A percentile compares a stretch with the other conserved stretches of the same genome.
Evolutionary conservation across 2,888 invertebrate species (phyloP).

Genomic region (Autographa gamma): DNA sequence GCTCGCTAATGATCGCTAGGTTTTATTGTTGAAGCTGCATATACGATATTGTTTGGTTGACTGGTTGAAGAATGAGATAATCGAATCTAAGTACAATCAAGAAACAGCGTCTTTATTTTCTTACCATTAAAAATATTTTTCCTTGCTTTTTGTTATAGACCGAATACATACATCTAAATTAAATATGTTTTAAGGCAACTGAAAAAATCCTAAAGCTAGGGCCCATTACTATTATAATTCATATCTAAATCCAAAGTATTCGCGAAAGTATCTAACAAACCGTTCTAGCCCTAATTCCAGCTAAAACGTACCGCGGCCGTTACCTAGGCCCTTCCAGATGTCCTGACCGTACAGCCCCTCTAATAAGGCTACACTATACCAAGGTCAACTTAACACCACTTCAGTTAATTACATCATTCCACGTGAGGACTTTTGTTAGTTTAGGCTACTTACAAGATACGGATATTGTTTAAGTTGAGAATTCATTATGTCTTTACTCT

Average conservation of each 20-base stretch:
- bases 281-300: not conserved
- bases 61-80: not conserved
- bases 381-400: slow-evolving; percentile 26
- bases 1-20: not conserved
- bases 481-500: not conserved
- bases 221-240: no score
- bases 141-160: no score
- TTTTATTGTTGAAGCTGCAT: not conserved
- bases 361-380: slow-evolving; percentile 36
- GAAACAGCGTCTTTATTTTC: no score
- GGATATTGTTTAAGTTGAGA: not conserved
- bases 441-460: not conserved
- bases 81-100: not conserved
- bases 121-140: no score
- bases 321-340: slow-evolving; percentile 33
- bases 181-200: no score
- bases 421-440: slow-evolving; percentile 32
- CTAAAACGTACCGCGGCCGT: not conserved
- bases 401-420: slow-evolving; percentile 46
- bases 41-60: not conserved
- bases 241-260: not conserved
- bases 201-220: no score
- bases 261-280: not conserved
- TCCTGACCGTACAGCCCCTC: slow-evolving; percentile 43
- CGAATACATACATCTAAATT: no score